Conservation (phyloP, 2,888 invertebrate genomes). For the Gastrophysa polygoni region DNA sequence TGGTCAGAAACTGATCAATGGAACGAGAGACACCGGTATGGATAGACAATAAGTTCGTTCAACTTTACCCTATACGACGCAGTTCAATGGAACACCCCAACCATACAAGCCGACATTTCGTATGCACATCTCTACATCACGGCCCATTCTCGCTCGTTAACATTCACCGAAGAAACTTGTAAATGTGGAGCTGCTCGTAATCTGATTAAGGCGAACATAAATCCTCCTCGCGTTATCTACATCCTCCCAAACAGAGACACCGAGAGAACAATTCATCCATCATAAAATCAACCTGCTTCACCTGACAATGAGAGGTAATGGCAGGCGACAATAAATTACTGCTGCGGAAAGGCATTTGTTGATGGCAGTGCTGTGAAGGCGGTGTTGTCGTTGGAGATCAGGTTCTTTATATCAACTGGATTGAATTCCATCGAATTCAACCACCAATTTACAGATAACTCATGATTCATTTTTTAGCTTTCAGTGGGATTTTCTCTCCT, state of each 20-base stretch:
- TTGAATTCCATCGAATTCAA: no score
- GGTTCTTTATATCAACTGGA: no score
- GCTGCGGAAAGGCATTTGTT: conserved; percentile 31
- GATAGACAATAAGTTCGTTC: neutral
- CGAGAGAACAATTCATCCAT: conserved; percentile 11
- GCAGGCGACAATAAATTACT: conserved; percentile 23
- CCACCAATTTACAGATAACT: no score
- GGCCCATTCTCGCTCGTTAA: neutral
- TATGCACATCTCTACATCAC: neutral
- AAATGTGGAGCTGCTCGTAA: conserved; percentile 11
- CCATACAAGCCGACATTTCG: neutral
- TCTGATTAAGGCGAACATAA: conserved; percentile 12
- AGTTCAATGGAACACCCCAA: neutral
- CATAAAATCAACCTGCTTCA: conserved; percentile 15
- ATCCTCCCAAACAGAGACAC: conserved; percentile 4
- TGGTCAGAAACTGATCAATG: no score
- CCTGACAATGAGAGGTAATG: neutral
- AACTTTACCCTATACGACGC: neutral
- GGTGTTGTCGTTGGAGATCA: no score
- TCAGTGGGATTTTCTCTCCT: no score
- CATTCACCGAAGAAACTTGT: conserved; percentile 8
- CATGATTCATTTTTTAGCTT: no score
- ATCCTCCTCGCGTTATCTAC: conserved; percentile 5
- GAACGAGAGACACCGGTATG: neutral
- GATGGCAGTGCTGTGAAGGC: neutral